Base-by-base conservation (phyloP, 2,888 invertebrate species). In the Cactoblastis cactorum region DNA sequence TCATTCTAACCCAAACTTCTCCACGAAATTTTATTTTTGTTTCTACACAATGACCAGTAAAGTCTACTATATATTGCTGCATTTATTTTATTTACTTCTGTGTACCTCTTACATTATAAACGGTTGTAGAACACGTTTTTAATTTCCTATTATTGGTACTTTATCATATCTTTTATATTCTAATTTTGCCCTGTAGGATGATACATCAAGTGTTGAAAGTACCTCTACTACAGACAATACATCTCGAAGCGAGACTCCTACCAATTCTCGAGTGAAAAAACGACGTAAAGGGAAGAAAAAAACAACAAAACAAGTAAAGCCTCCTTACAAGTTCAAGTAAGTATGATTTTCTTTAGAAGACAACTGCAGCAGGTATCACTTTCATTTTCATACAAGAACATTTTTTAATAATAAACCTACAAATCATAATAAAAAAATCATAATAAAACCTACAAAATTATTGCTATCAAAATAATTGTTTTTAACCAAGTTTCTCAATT, bases 191-290 rank as follows among this genome's bases (percentile, higher is more conserved):
- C 33, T 57, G 43, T 55, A 90, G 90, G 90, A 96, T 80, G 96
- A 96, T 74, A 94, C 95, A 47, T 95, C 94, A 3, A 96, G 96
- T 73, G 93, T 95, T 50, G 94, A 94, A 54, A 96, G 96, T 72
- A 94, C 94, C 18, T 94, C 95, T 2, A 94, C 95, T 15, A 94
- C 95, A 19, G 95, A 95, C 69, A 95, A 94, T 62, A 94, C 95
- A 34, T 94, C 94, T 46, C 89, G 95, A 38, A 95, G 96, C 79
- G 95, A 94, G 66, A 96, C 96, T 17, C 96, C 96, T 1, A 95
- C 94, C 9, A 93, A 93, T 58, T 91, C 92, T 41, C 87, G 92
- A 32, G 91, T 91, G 1, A 87, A 90, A 35, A 91, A 91, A 69
- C 89, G 90, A 9, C 74, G 90, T 56, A 84, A 92, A 39, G 91